Conservation (phyloP, 2,888 invertebrate genomes). For the Napeogenes sylphis region DNA sequence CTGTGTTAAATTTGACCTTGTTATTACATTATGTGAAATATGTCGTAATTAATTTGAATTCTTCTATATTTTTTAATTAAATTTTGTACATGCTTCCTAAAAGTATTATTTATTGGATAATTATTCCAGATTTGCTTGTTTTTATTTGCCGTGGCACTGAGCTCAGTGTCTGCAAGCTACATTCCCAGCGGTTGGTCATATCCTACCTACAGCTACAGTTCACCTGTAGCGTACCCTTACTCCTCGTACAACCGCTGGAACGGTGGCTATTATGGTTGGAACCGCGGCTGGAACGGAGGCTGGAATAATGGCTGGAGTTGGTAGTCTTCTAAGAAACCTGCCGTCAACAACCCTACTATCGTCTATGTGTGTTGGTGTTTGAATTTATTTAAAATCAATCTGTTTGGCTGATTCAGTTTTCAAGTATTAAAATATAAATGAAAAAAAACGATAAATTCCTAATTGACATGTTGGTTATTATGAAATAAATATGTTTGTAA, state of each 20-base stretch:
- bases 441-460: too few relatives aligned
- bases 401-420: background rate
- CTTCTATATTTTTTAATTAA: background rate
- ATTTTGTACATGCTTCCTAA: background rate
- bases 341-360: background rate
- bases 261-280: conserved; percentile 24
- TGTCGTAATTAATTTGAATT: too few relatives aligned
- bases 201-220: conserved; percentile 21
- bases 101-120: background rate
- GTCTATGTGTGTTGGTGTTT: background rate
- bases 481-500: too few relatives aligned
- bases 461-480: too few relatives aligned
- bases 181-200: conserved; percentile 32
- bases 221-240: conserved; percentile 9
- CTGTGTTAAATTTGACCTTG: too few relatives aligned
- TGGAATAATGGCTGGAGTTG: conserved; percentile 25
- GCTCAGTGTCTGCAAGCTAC: conserved; percentile 47
- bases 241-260: conserved; percentile 4
- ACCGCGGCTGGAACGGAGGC: conserved; percentile 23
- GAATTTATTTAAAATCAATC: background rate
- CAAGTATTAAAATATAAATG: too few relatives aligned
- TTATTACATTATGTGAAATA: too few relatives aligned
- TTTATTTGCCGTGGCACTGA: conserved; percentile 34
- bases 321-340: conserved; percentile 3
- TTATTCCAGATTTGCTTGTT: conserved; percentile 39